These are phyloP conservation scores for Halisarca cf. caerulea DNA, from an alignment of 37 sponge, comb jelly and placozoan genomes.

Conservation along the genomic window DNA sequence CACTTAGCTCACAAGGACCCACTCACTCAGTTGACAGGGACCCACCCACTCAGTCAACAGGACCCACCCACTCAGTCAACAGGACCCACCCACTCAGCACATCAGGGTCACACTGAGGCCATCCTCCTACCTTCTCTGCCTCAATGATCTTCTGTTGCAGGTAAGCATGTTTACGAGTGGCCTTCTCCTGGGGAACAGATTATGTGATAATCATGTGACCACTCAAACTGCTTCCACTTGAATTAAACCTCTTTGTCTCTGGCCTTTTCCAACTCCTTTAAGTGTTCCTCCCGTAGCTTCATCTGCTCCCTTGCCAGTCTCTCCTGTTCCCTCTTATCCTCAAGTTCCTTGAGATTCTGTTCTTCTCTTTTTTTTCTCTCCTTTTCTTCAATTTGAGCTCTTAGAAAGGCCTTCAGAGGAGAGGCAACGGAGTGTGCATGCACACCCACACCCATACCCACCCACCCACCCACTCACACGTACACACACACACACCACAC, in stretches of 20 bases:
- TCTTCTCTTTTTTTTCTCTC: background rate
- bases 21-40: no score
- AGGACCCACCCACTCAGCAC: no score
- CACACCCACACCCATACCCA: no score
- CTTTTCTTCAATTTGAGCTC: constrained; percentile 12
- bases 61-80: no score
- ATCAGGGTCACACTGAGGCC: no score
- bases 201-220: background rate
- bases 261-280: background rate
- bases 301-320: background rate
- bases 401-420: background rate
- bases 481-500: no score
- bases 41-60: no score
- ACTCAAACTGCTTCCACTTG: background rate
- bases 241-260: background rate
- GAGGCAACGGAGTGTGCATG: background rate
- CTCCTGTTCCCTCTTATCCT: background rate
- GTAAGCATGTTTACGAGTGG: background rate
- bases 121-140: constrained; percentile 29
- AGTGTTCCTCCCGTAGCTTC: background rate
- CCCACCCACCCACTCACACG: no score
- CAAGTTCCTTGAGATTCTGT: background rate
- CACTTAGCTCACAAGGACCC: no score
- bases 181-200: constrained; percentile 7
- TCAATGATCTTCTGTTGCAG: constrained; percentile 26